These are phyloP conservation scores for Drosophila neutralis DNA, from an alignment of 2,888 invertebrate genomes.

Conservation along the genomic window DNA sequence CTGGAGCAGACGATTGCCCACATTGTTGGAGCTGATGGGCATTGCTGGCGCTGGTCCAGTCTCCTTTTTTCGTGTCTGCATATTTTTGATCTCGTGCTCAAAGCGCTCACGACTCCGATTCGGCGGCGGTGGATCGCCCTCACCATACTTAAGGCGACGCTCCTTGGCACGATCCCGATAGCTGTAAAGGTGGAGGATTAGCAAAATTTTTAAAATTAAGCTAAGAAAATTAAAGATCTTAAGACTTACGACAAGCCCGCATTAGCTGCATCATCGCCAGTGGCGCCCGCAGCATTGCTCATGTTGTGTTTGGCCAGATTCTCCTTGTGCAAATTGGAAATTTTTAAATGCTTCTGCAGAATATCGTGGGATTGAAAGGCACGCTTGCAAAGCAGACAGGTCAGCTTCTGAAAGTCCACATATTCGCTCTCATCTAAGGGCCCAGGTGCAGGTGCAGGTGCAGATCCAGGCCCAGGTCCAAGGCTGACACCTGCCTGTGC, in stretches of 20 bases:
- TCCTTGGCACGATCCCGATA: conserved; percentile 99
- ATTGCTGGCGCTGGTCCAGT: conserved; percentile 77
- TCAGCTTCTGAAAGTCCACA: conserved; percentile 94
- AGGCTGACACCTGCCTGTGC: background rate
- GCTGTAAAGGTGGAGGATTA: conserved; percentile 39
- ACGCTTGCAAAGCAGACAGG: conserved; percentile 97
- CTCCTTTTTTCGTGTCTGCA: conserved; percentile 83
- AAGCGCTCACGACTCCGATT: conserved; percentile 91
- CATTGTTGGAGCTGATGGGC: conserved; percentile 92
- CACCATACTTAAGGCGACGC: conserved; percentile 95
- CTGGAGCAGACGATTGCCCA: conserved; percentile 97
- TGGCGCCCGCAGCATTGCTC: conserved; percentile 21
- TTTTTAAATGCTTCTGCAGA: conserved; percentile 94
- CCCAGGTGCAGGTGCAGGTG: background rate
- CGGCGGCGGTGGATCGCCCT: conserved; percentile 90
- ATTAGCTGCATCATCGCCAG: conserved; percentile 31
- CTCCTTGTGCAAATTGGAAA: conserved; percentile 97
- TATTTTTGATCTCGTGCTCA: conserved; percentile 86
- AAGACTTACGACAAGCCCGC: conserved; percentile 61
- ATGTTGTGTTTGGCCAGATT: conserved; percentile 86
- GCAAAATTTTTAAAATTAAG: background rate
- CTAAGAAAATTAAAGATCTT: background rate
- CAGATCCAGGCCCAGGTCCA: conserved; percentile 6
- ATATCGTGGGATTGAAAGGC: conserved; percentile 96
- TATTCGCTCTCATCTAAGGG: conserved; percentile 89